Evolutionary conservation across 2,797 vertebrate genomes (phyloP).

Genomic region (Acanthis flammea): DNA sequence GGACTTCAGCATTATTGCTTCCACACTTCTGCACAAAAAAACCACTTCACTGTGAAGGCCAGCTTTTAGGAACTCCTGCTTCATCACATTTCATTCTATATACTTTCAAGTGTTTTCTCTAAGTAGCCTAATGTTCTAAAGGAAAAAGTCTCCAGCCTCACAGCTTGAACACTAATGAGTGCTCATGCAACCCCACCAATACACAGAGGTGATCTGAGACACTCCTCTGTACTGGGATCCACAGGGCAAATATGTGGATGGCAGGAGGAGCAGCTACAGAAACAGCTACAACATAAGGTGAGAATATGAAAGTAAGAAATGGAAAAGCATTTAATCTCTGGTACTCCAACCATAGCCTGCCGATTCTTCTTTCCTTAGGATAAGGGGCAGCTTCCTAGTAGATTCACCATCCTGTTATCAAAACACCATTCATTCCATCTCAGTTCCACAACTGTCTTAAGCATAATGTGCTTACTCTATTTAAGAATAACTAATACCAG

Average conservation of each 20-base stretch:
- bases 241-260: background rate
- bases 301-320: background rate
- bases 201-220: background rate
- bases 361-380: background rate
- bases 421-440: background rate
- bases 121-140: background rate
- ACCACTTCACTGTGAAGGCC: background rate
- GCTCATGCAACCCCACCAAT: background rate
- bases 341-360: background rate
- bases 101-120: background rate
- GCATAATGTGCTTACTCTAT: background rate
- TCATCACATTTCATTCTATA: background rate
- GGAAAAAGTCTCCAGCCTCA: background rate
- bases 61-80: background rate
- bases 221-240: background rate
- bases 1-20: background rate
- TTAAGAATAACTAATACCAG: background rate
- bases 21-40: background rate
- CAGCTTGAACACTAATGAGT: background rate
- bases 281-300: background rate
- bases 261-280: background rate
- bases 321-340: background rate
- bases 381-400: background rate
- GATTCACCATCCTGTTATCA: background rate
- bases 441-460: background rate